These are phyloP conservation scores for Lophotriccus pileatus DNA, from an alignment of 2,797 vertebrate genomes.

Conservation along the genomic window DNA sequence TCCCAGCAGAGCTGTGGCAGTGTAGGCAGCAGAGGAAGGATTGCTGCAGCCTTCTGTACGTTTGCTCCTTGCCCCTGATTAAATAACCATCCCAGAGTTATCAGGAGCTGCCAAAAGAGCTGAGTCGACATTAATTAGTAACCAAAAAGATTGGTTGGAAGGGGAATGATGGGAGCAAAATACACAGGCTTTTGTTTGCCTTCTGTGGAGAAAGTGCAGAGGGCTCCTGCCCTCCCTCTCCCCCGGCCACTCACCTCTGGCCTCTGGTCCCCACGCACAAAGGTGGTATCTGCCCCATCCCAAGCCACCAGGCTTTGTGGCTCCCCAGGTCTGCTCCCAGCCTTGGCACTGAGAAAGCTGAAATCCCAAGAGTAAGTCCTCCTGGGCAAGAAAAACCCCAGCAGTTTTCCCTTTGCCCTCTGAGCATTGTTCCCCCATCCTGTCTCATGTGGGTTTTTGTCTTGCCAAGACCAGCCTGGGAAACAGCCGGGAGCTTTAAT, in stretches of 20 bases:
- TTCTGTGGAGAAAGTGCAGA: slow-evolving; percentile 35
- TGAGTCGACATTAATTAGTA: slow-evolving; percentile 63
- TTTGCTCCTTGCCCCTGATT: slow-evolving; percentile 55
- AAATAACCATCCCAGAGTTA: slow-evolving; percentile 3
- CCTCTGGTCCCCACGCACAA: background rate
- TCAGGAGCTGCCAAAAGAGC: background rate
- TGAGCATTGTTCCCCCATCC: rapidly evolving
- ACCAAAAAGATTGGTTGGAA: background rate
- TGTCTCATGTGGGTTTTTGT: background rate
- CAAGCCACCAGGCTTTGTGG: rapidly evolving
- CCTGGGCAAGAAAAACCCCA: rapidly evolving
- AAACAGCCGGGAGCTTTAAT: background rate
- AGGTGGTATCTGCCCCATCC: background rate
- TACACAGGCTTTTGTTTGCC: slow-evolving; percentile 52
- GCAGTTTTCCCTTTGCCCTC: background rate
- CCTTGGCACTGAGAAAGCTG: background rate
- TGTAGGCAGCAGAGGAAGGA: background rate
- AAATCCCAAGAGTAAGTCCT: background rate
- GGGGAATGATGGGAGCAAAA: slow-evolving; percentile 49
- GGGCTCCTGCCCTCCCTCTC: background rate
- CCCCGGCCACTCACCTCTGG: background rate
- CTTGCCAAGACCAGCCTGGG: background rate
- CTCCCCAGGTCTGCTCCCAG: background rate
- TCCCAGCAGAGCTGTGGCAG: background rate
- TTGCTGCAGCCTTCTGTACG: background rate